Evolutionary conservation across 2,888 invertebrate genomes (phyloP), one percentile per base, ranked within the genome.

Genomic region (Imbricaverruca yamaguchii): DNA sequence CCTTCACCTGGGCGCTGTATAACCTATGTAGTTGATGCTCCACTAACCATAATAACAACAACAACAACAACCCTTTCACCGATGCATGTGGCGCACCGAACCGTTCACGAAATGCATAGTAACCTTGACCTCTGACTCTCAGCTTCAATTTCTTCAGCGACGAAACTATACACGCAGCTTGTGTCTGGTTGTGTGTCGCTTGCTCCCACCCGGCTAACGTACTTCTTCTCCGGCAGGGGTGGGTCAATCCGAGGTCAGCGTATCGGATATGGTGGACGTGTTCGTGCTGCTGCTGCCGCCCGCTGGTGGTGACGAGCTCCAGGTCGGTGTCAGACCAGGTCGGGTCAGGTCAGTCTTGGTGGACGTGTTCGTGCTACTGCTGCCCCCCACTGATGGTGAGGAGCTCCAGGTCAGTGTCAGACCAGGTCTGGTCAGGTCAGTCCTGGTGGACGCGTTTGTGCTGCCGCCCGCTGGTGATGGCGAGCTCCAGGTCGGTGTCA

Each of bases 391-490:
- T 8, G 89, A 89, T 55, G 90, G 90, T 13, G 90, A 90, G 85
- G 90, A 90, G 85, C 84, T 91, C 7, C 91, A 90, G 84, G 90
- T 88, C 3, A n/a, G 69, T 56, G n/a, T n/a, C 18, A 21, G n/a
- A n/a, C n/a, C n/a, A n/a, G n/a, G n/a, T n/a, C n/a, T n/a, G n/a
- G n/a, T n/a, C n/a, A n/a, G n/a, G n/a, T n/a, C n/a, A n/a, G n/a
- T n/a, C n/a, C n/a, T 91, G 90, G 89, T 90, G 56, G 90, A 90
- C 84, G 86, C 90, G 85, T 90, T 90, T 21, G 83, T 90, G 21
- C 86, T 90, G 63, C 89, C 90, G 0, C 90, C 90, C 9, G 90
- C 89, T 8, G 89, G 89, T 55, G 90, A 90, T 13, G 90, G 91
- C 85, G 90, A 90, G 85, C 84, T 91, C 7, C 91, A 90, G 84